phyloP scores from a whole-genome alignment of 2,113 vertebrate genomes.

The Eclectus roratus region DNA sequence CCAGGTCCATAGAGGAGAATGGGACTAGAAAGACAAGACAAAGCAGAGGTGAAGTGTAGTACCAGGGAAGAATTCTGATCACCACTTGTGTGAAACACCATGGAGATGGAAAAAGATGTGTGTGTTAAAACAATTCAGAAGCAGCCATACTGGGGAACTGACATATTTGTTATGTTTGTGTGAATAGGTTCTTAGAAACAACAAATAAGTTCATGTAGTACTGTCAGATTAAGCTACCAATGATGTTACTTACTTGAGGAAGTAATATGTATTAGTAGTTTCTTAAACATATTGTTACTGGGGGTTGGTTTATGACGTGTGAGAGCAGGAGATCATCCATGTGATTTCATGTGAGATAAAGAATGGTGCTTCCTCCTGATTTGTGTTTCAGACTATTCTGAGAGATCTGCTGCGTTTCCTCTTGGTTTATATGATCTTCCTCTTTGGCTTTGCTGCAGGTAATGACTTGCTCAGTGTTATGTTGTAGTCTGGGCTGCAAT shows the following conservation, averaged over 20 bases:
- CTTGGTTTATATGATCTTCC: constrained; percentile 91
- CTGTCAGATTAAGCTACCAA: neutral
- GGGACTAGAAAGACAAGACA: neutral
- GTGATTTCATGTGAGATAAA: neutral
- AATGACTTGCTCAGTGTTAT: neutral
- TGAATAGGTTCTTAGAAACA: neutral
- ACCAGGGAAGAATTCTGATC: neutral
- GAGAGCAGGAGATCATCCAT: neutral
- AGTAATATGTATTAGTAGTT: neutral
- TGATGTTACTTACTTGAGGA: neutral
- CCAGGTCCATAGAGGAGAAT: neutral
- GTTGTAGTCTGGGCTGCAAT: neutral
- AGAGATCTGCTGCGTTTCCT: constrained; percentile 91
- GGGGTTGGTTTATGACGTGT: neutral
- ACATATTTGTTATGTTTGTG: neutral
- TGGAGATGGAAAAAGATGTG: neutral
- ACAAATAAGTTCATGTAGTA: neutral
- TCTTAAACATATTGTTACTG: neutral
- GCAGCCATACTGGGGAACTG: neutral
- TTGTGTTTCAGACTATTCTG: constrained; percentile 86
- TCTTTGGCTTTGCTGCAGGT: constrained; percentile 95
- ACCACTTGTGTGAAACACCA: neutral
- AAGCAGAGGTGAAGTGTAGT: neutral
- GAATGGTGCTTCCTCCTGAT: neutral
- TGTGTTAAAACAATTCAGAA: neutral